phyloP scores from a whole-genome alignment of 2,888 invertebrate genomes.

The Trichogramma dendrolimi region DNA sequence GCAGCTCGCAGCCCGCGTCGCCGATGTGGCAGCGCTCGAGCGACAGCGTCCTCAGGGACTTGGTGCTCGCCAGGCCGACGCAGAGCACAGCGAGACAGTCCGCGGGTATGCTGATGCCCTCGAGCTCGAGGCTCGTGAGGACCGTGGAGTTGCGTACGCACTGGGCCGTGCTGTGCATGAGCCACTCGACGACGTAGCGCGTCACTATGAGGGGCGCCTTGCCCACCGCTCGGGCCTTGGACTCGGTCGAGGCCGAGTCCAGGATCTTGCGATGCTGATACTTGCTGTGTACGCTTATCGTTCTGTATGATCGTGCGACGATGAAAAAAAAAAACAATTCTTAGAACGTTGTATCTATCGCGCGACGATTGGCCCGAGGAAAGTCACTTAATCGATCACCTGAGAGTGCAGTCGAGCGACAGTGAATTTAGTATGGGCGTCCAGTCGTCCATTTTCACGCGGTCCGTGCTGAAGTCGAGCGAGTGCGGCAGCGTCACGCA shows the following conservation, averaged over 20 bases:
- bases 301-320: constrained; percentile 47
- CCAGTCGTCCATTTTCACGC: constrained; percentile 74
- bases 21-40: constrained; percentile 66
- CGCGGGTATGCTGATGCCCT: constrained; percentile 67
- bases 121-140: constrained; percentile 62
- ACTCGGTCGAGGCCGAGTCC: constrained; percentile 56
- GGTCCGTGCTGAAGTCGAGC: constrained; percentile 70
- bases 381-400: not conserved
- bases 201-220: constrained; percentile 66
- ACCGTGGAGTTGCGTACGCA: constrained; percentile 63
- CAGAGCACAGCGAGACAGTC: constrained; percentile 62
- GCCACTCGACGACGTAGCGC: constrained; percentile 64
- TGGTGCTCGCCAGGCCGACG: constrained; percentile 63
- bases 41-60: constrained; percentile 64
- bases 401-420: constrained; percentile 67
- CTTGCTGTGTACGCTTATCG: constrained; percentile 63
- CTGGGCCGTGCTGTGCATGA: constrained; percentile 64
- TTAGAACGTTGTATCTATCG: no score
- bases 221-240: constrained; percentile 61
- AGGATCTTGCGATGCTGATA: constrained; percentile 59
- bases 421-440: constrained; percentile 69
- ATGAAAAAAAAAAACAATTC: not conserved
- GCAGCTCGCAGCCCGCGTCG: constrained; percentile 67
- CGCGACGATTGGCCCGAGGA: not conserved
- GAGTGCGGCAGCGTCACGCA: constrained; percentile 49